Evolutionary conservation across 2,797 vertebrate species (phyloP), one percentile per base, ranked within the genome.

Genomic region (Sarcoramphus papa): DNA sequence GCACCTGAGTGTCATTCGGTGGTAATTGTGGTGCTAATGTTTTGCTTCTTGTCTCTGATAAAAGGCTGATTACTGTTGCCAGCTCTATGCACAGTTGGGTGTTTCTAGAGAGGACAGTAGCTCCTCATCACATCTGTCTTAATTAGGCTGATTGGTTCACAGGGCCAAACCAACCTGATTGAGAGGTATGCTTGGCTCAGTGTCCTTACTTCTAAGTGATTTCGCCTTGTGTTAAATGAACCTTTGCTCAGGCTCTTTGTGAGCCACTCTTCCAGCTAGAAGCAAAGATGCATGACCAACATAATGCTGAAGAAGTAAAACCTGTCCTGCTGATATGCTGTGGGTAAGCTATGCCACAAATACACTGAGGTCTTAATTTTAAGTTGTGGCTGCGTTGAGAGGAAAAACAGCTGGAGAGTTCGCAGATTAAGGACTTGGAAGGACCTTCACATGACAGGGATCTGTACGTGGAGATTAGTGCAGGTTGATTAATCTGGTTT

Each of bases 131-230:
- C 1, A 10, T 78, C 73, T 90, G 12, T 74, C 88, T 93, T 93
- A 85, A 92, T 86, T 94, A 88, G 73, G 53, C 59, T 92, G 92
- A 88, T 78, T 41, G 53, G 57, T 37, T 95, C 79, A 48, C 76
- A 92, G 77, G 0, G 0, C 33, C 0, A 2, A 84, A 40, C 45
- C 73, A 83, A 59, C 56, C 54, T 81, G 67, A 79, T 14, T 43
- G 84, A 92, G 76, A 88, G 27, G 51, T 75, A 59, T 24, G 15
- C 33, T 82, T 74, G 48, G 56, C 76, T 96, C 31, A 2, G 19
- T 37, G 53, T 77, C 57, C 25, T 64, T 50, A 28, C 57, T 90
- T 84, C 82, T 77, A 54, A 45, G 47, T 51, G 63, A 18, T 48
- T 76, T 79, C 9, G 3, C 35, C 56, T 41, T 72, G 53, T 41